Base-by-base conservation (phyloP, 2,888 invertebrate species). In the Aspidiotus destructor region DNA sequence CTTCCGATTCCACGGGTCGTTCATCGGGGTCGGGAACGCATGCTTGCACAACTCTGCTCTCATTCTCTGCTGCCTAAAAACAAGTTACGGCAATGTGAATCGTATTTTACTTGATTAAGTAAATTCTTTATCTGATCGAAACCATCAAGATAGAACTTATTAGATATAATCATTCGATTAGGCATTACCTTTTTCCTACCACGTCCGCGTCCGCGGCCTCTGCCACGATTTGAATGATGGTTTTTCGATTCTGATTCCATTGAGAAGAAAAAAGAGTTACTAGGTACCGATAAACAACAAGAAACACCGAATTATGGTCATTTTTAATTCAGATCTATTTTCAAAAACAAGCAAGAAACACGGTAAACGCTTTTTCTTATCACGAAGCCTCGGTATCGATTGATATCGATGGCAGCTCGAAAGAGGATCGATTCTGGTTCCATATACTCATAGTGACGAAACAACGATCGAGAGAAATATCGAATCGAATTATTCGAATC, bases 201-300 rank as follows among this genome's bases (percentile, higher is more conserved):
- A 40, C 67, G 67, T 42, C 67, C 67, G 15, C 67, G 28, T 11
- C 67, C 67, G 40, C 60, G 41, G 48, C 67, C 67, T 48, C 60
- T 67, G 57, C 67, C 67, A n/a, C 67, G 67, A 67, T 1, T 40
- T 9, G 67, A 48, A 9, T 48, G 48, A n/a, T 10, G 10, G 3
- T 13, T 67, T 52, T 58, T 60, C 8, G 9, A 58, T 67, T 67
- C 67, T 8, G 11, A 10, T 15, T 67, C 67, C 67, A 67, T 67
- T 44, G 17, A 61, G 17, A 11, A 5, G 5, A 52, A 5, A 5
- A 28, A 5, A 1, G 28, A 3, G 28, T 28, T 28, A 28, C 1
- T 28, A 28, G 1, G 28, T 28, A 28, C 28, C 5, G 28, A 28
- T 28, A 28, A 28, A 28, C 28, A 28, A 28, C 5, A 28, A 28